Base-by-base conservation (phyloP, 2,113 vertebrate species). In the Electrona antarctica region DNA sequence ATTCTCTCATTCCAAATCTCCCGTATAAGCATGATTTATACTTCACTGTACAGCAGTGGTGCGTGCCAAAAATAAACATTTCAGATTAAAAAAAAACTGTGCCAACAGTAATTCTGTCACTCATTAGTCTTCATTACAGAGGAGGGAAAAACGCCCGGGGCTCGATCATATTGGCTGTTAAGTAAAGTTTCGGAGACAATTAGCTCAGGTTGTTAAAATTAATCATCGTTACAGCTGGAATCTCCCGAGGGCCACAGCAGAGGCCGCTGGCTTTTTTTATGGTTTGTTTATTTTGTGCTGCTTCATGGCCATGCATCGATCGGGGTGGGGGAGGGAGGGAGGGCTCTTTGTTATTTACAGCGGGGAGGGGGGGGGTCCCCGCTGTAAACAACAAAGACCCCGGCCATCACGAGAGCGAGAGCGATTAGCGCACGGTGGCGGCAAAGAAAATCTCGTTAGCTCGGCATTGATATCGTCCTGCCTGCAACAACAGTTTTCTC, bases 101-200 rank as follows among this genome's bases (percentile, higher is more conserved):
- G 89, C 81, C 83, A 81, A 65, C 67, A 74, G 77, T 83, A 80
- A 90, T 88, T 87, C 87, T 59, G 61, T 49, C 73, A 76, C 82
- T 89, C 87, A 84, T 93, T 91, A 87, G 87, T 90, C 86, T 90
- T 89, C 83, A 90, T 91, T 89, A 89, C 67, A 69, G 73, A 47
- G 60, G 74, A 80, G 75, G 84, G 81, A 88, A 58, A 69, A 81
- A 78, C 85, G 84, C 89, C 85, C 82, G 71, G 73, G 82, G 33
- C 88, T 75, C 76, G 74, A 91, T 91, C 87, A 86, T 89, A 90
- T 88, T 90, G 88, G 86, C 88, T 71, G 85, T 91, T 91, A 92
- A 90, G 86, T 89, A 89, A 92, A 89, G 87, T 92, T 90, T 90
- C 64, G 56, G 74, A 90, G 86, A 90, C 89, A 91, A 92, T 91